Conservation (phyloP, 1,140 invertebrate genomes). For the Bombus sibiricus region DNA sequence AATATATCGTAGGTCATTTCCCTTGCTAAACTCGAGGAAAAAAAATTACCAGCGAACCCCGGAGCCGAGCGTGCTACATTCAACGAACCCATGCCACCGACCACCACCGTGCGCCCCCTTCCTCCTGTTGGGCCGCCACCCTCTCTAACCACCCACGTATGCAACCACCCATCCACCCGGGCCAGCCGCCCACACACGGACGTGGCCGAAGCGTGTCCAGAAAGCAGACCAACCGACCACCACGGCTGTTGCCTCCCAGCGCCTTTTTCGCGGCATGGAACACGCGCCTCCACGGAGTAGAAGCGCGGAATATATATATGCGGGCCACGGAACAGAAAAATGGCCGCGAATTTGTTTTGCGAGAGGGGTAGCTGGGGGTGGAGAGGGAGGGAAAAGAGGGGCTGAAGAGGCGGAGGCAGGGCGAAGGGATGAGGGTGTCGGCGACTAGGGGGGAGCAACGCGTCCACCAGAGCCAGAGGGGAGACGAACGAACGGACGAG, state of each 20-base stretch:
- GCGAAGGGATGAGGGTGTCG: background rate
- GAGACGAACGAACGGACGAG: slow-evolving; percentile 20
- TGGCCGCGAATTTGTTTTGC: slow-evolving; percentile 70
- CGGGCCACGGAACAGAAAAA: slow-evolving; percentile 67
- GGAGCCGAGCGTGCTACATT: slow-evolving; percentile 64
- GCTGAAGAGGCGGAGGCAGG: background rate
- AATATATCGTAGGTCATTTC: slow-evolving; percentile 81
- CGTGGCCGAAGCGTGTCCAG: slow-evolving; percentile 42
- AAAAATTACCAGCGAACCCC: slow-evolving; percentile 73
- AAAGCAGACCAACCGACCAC: slow-evolving; percentile 64
- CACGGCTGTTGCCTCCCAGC: slow-evolving; percentile 55
- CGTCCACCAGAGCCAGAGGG: background rate
- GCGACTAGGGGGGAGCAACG: background rate
- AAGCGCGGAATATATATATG: slow-evolving; percentile 56
- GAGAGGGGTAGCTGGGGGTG: background rate
- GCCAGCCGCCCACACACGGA: slow-evolving; percentile 4
- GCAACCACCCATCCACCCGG: slow-evolving; percentile 30
- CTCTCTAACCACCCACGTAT: background rate
- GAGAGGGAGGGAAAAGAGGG: background rate
- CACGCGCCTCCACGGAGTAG: slow-evolving; percentile 61
- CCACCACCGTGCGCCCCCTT: slow-evolving; percentile 17
- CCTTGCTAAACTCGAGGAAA: slow-evolving; percentile 79
- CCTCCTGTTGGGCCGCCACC: background rate
- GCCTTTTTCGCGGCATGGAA: slow-evolving; percentile 64
- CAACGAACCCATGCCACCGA: slow-evolving; percentile 44